Evolutionary conservation across 2,888 invertebrate species (phyloP).

Genomic region (Cylloceria caligata): DNA sequence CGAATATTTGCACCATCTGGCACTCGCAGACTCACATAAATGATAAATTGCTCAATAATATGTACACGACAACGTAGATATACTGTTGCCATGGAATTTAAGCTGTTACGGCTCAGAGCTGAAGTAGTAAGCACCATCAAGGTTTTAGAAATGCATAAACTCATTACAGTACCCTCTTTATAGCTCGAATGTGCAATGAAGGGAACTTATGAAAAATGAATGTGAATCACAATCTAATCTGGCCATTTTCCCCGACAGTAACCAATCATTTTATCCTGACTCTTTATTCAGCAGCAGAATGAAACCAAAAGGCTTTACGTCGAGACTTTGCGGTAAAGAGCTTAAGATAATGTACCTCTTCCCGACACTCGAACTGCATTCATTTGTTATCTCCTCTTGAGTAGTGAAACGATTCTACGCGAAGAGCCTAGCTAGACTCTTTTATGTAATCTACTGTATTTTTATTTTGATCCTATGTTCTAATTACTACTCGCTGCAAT

Average conservation of each 20-base stretch:
- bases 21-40: no score
- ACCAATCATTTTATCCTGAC: constrained; percentile 29
- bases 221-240: background rate
- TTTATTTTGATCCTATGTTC: constrained; percentile 20
- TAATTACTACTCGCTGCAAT: background rate
- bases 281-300: constrained; percentile 17
- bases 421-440: background rate
- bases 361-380: constrained; percentile 14
- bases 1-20: no score
- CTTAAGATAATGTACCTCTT: background rate
- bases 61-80: background rate
- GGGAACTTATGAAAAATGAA: constrained; percentile 30
- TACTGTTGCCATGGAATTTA: background rate
- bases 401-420: constrained; percentile 30
- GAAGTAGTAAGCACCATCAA: background rate
- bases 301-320: constrained; percentile 38
- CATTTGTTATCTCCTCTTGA: constrained; percentile 22
- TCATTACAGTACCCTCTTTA: background rate
- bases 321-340: constrained; percentile 1
- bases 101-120: background rate
- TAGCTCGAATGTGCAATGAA: background rate
- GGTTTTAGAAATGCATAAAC: constrained; percentile 2
- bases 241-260: constrained; percentile 8
- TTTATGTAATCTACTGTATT: background rate
- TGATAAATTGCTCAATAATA: no score